A percentile compares a stretch with the other conserved stretches of the same genome.
These are phyloP conservation scores for Leptopterna dolabrata DNA, from an alignment of 2,888 invertebrate genomes.

Conservation along the genomic window DNA sequence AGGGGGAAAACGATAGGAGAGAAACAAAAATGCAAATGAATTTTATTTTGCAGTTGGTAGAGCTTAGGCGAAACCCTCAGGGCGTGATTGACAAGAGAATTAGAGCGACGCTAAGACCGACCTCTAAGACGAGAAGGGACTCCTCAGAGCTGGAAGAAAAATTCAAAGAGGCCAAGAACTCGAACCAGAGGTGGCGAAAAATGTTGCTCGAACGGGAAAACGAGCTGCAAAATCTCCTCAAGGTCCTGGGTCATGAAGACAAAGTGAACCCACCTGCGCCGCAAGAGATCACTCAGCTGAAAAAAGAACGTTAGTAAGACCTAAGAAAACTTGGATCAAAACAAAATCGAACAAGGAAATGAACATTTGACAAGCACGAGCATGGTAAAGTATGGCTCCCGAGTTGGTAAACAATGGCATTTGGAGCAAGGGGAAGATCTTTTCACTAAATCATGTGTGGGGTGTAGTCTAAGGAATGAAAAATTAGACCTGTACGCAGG, in stretches of 20 bases:
- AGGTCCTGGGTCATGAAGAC: conserved; percentile 75
- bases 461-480: too few species aligned
- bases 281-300: conserved; percentile 59
- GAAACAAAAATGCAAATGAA: neutral
- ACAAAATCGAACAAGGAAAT: conserved; percentile 16
- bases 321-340: neutral
- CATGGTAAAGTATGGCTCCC: neutral
- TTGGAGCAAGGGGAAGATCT: conserved; percentile 5
- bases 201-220: conserved; percentile 79
- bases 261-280: conserved; percentile 59
- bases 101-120: conserved; percentile 87
- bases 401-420: neutral
- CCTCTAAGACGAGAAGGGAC: conserved; percentile 82
- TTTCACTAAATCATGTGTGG: neutral
- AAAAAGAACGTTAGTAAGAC: conserved; percentile 61
- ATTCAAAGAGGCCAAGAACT: conserved; percentile 83
- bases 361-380: conserved; percentile 21
- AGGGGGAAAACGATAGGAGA: neutral
- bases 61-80: conserved; percentile 86
- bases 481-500: too few species aligned
- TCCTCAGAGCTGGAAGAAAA: conserved; percentile 87
- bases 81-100: conserved; percentile 86
- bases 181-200: conserved; percentile 83
- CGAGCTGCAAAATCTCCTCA: conserved; percentile 73
- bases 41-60: conserved; percentile 78